Evolutionary conservation across 1,140 invertebrate species (phyloP).

Genomic region (Solenopsis fugax): DNA sequence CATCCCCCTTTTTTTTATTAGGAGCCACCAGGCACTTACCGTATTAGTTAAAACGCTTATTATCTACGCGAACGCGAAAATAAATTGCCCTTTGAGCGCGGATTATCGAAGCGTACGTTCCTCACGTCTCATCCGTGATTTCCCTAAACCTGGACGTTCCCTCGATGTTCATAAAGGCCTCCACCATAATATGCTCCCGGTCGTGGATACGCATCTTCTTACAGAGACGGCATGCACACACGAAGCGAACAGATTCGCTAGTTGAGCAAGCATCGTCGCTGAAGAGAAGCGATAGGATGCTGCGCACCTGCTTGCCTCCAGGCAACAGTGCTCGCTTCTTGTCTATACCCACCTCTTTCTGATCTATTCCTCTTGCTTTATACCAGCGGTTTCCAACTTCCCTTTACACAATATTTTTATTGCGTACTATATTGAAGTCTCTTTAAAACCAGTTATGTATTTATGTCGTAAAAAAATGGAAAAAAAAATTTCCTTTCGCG

Average conservation of each 20-base stretch:
- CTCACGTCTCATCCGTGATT: conserved; percentile 1
- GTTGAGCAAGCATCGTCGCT: conserved; percentile 39
- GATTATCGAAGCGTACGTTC: not conserved
- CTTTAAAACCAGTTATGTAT: conserved; percentile 47
- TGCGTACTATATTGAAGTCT: not conserved
- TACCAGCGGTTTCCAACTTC: conserved; percentile 58
- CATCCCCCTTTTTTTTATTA: not conserved
- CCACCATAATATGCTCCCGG: conserved; percentile 26
- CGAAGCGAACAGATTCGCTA: conserved; percentile 55
- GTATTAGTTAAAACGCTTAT: conserved; percentile 26
- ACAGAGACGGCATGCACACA: conserved; percentile 41
- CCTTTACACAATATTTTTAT: conserved; percentile 42
- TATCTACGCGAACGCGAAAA: not conserved
- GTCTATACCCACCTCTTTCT: conserved; percentile 61
- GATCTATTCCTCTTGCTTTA: conserved; percentile 66
- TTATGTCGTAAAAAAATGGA: not conserved
- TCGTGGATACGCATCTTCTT: conserved; percentile 49
- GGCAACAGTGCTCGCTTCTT: conserved; percentile 73
- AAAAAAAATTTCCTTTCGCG: not conserved
- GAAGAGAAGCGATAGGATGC: conserved; percentile 72
- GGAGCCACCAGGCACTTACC: not conserved
- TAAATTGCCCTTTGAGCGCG: not conserved
- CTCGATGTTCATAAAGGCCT: conserved; percentile 19
- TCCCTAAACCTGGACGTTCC: conserved; percentile 40
- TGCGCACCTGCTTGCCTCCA: conserved; percentile 80